Evolutionary conservation across 2,888 invertebrate species (phyloP).

Genomic region (Dorcus parallelipipedus): DNA sequence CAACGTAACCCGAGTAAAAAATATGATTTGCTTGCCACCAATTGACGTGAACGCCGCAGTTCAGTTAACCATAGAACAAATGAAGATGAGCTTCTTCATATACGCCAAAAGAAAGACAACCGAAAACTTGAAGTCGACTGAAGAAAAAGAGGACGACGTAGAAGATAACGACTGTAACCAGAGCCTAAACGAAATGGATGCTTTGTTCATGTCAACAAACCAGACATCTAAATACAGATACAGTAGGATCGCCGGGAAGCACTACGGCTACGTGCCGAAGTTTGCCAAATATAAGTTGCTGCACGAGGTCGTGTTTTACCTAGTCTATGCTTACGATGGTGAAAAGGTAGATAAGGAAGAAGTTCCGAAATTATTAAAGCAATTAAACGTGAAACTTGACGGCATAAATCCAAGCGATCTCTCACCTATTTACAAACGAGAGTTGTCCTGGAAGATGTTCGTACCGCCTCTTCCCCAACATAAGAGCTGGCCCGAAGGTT

Average conservation of each 20-base stretch:
- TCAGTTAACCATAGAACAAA: conserved; percentile 59
- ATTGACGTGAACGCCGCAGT: conserved; percentile 51
- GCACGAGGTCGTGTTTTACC: conserved; percentile 67
- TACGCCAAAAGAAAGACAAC: conserved; percentile 23
- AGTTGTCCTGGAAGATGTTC: conserved; percentile 64
- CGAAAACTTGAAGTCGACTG: not conserved
- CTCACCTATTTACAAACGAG: conserved; percentile 19
- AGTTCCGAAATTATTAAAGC: conserved; percentile 14
- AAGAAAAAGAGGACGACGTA: conserved; percentile 9
- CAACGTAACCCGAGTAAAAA: conserved; percentile 48
- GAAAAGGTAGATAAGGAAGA: conserved; percentile 43
- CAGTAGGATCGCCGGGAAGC: conserved; percentile 41
- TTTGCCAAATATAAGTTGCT: conserved; percentile 63
- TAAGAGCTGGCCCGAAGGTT: conserved; percentile 58
- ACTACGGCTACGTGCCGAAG: conserved; percentile 60
- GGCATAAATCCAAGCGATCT: conserved; percentile 8
- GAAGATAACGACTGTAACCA: not conserved
- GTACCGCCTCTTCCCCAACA: conserved; percentile 64
- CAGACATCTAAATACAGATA: conserved; percentile 17
- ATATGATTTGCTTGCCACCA: conserved; percentile 55
- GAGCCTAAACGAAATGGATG: conserved; percentile 5
- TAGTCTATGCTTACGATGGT: conserved; percentile 55
- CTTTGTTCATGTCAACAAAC: not conserved
- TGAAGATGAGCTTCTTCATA: conserved; percentile 55
- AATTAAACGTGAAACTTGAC: conserved; percentile 10